phyloP scores from a whole-genome alignment of 2,113 vertebrate genomes.

The Hyla sarda region DNA sequence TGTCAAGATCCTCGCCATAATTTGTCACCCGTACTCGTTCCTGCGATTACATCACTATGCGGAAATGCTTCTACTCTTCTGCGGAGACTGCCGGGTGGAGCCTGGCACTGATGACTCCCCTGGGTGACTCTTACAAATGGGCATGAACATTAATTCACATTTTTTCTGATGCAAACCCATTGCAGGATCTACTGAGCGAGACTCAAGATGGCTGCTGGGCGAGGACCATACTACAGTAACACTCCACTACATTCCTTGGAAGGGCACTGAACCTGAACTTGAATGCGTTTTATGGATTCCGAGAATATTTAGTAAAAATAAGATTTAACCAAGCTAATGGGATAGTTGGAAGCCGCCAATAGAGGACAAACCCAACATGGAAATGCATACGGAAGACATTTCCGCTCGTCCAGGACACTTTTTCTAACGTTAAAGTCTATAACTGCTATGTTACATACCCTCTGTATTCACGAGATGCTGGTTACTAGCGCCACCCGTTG shows the following conservation, averaged over 20 bases:
- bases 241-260: slow-evolving; percentile 36
- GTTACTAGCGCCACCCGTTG: slow-evolving; percentile 4
- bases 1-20: not conserved
- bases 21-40: not conserved
- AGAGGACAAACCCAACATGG: not conserved
- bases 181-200: not conserved
- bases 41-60: not conserved
- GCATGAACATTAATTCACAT: not conserved
- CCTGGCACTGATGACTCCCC: not conserved
- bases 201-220: not conserved
- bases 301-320: slow-evolving; percentile 24
- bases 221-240: not conserved
- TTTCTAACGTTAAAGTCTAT: slow-evolving; percentile 30
- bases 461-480: not conserved
- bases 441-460: slow-evolving; percentile 36
- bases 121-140: slow-evolving; percentile 6
- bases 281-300: not conserved
- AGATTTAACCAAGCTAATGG: slow-evolving; percentile 26
- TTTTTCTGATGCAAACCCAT: not conserved
- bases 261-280: not conserved
- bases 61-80: not conserved
- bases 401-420: not conserved
- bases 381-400: not conserved
- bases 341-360: not conserved
- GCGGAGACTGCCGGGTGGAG: not conserved